Evolutionary conservation across 2,888 invertebrate species (phyloP), one percentile per base, ranked within the genome.

Genomic region (Eupithecia exiguata): DNA sequence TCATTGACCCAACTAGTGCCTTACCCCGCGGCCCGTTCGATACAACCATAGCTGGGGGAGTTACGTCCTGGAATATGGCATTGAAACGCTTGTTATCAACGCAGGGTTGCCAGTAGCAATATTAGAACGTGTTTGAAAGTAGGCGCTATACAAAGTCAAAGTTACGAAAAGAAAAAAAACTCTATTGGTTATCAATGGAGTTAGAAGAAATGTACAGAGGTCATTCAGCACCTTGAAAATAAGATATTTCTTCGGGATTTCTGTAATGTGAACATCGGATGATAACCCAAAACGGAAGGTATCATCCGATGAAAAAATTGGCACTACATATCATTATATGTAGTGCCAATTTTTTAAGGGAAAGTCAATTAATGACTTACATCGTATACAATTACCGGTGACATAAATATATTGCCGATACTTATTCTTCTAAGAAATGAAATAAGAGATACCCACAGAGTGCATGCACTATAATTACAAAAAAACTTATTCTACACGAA

Each of bases 1-100:
- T 89, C 91, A 90, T 91, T 88, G 92, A 92, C 92, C 92, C 87
- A 91, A 84, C 89, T 89, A 88, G 87, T 88, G 88, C 89, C 90
- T 88, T 63, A 38, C 79, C 78, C 81, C 80, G 74, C 80, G 80
- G 25, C 14, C 58, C 82, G 46, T 81, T 63, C 79, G 88, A 91
- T 90, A 89, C 89, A 91, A 87, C 84, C 82, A 85, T 84, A 70
- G 38, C 66, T 70, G 65, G 58, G 58, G 58, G 58, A 25, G 58
- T 65, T 69, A 25, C 46, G 86, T 86, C 86, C 86, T 82, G 88
- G 89, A 89, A 91, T 89, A 91, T 91, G 92, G 90, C 92, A 92
- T 89, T 92, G 92, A 92, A 89, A 85, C 75, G 76, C 76, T 81
- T 77, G 78, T 79, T 82, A 83, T 69, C 74, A 74, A 74, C 72